Base-by-base conservation (phyloP, 2,888 invertebrate species). In the Calliopum simillimum region DNA sequence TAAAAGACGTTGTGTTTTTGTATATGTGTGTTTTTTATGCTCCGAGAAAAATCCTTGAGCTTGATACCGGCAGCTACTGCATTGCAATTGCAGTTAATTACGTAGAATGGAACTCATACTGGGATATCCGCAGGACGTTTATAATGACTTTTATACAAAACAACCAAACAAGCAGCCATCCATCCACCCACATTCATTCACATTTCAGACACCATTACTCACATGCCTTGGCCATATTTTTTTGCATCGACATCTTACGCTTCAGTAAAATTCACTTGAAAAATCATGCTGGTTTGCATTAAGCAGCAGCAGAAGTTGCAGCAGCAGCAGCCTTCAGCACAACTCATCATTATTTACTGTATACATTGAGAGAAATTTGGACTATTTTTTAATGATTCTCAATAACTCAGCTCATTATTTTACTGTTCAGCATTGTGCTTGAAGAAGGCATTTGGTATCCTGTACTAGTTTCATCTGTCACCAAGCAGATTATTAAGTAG, bases 231-330 rank as follows among this genome's bases (percentile, higher is more conserved):
- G n/a, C n/a, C 51, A 55, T 46, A 63, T 56, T 61, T 19, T n/a
- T 46, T 59, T 67, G 14, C 67, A 59, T 67, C 67, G 59, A 59
- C 67, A 59, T 62, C 70, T 72, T 68, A 65, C 63, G 72, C 70
- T 72, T 72, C 72, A 69, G 68, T 68, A 51, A 62, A 68, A 68
- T 58, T 68, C 68, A 73, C 72, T 73, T 69, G 70, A 73, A 66
- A 68, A 66, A 66, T 61, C 65, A 68, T 63, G 72, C 68, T 68
- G 68, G 49, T 47, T 59, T 59, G 70, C 66, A 72, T 70, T 44
- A 70, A 68, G 68, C 70, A 69, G 33, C n/a, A n/a, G 33, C 23
- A n/a, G 23, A n/a, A n/a, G n/a, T n/a, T n/a, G n/a, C n/a, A 68
- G 68, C 70, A 69, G 33, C n/a, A n/a, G 33, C 23, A n/a, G 23